phyloP scores from a whole-genome alignment of 2,797 vertebrate species.

The Phylloscopus collybita region DNA sequence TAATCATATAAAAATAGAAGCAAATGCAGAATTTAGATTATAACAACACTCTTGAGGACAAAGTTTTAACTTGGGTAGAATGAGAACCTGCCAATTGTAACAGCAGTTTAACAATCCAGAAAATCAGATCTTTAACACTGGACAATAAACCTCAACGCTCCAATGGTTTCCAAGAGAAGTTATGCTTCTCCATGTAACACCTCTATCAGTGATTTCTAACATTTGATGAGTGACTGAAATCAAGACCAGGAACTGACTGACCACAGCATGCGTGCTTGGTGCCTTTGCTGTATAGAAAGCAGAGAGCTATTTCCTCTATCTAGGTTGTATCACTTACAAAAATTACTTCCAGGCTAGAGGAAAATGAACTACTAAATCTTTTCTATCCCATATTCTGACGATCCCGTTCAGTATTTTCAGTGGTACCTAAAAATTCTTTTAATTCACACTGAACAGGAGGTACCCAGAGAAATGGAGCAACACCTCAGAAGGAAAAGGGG shows the following conservation, averaged over 20 bases:
- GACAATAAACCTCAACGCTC: not conserved
- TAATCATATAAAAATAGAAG: not conserved
- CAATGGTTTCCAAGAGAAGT: not conserved
- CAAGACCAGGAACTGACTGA: not conserved
- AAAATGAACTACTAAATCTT: not conserved
- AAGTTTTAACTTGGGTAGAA: not conserved
- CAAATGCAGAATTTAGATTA: not conserved
- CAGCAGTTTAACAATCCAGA: conserved; percentile 1
- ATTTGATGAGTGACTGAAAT: not conserved
- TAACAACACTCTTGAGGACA: not conserved
- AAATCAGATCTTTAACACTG: not conserved
- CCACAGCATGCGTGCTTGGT: not conserved
- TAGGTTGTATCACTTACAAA: not conserved
- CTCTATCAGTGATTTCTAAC: not conserved
- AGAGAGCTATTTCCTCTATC: not conserved
- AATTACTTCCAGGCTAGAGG: not conserved
- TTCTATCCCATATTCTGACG: not conserved
- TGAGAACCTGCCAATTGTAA: not conserved
- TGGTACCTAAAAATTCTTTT: conserved; percentile 7
- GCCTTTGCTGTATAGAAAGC: not conserved
- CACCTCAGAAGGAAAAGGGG: not conserved
- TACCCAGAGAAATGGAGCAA: conserved; percentile 1
- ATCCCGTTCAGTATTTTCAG: not conserved
- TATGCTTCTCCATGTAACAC: not conserved
- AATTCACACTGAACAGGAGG: conserved; percentile 38